Evolutionary conservation across 1,140 invertebrate species (phyloP), one percentile per base, ranked within the genome.

Genomic region (Brachionus koreanus): DNA sequence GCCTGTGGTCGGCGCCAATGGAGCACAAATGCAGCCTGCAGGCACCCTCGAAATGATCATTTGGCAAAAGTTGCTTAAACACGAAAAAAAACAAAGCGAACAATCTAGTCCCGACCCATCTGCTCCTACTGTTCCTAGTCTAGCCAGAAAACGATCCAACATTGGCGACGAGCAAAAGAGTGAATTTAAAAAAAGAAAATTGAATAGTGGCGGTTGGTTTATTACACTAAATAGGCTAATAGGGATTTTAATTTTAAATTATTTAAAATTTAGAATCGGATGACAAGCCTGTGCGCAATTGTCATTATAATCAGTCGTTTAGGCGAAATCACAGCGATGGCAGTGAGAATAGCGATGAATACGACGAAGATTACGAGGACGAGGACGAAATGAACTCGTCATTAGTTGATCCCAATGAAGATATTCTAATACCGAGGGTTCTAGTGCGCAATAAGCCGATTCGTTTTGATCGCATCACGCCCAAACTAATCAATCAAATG

Each of bases 151-250:
- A 13, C 19, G 69, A 5, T 25, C 39, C 13, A 74, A 25, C 29
- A 5, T 74, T 3, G 19, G 5, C 49, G 42, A 74, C 10, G 39
- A 46, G 3, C n/a, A 46, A 29, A 74, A 74, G 43, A 74, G 19
- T 16, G 69, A 74, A 10, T 74, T 74, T 23, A 74, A 74, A 46
- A 74, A 74, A n/a, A 23, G 69, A 74, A 74, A 74, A 49, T 46
- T 74, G 10, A 74, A 74, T n/a, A 74, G 43, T 46, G 69, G 69
- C n/a, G 69, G 69, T 74, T 74, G 69, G 69, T 74, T 74, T 10
- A 69, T n/a, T 69, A 39, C 35, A 12, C 12, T 12, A 37, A 7
- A 23, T 74, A 35, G 39, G 39, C 33, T 37, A 57, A 57, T 39
- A 19, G 37, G 37, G 19, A 9, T 39, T 57, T 57, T 25, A 19